Evolutionary conservation across 2,113 vertebrate genomes (phyloP).

Genomic region (Rhadina sibilatrix): DNA sequence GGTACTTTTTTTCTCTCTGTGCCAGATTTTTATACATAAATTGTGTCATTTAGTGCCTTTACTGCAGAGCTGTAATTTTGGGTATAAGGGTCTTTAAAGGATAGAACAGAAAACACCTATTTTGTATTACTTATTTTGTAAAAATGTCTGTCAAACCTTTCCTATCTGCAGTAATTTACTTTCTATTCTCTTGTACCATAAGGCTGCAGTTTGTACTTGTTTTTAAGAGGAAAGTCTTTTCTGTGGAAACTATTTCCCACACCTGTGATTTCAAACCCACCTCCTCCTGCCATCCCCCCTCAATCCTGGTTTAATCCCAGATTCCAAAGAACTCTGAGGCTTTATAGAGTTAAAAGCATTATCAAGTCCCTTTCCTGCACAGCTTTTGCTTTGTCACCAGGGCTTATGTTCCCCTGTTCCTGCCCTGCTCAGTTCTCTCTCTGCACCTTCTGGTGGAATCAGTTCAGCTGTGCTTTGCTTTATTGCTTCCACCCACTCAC

Average conservation of each 20-base stretch:
- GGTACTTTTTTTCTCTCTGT: conserved; percentile 60
- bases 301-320: background rate
- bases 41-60: background rate
- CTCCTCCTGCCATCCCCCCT: background rate
- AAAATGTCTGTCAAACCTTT: background rate
- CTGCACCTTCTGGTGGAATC: conserved; percentile 1
- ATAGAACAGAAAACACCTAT: background rate
- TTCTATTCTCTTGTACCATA: background rate
- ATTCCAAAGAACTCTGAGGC: background rate
- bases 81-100: background rate
- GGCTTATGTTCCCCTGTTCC: background rate
- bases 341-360: background rate
- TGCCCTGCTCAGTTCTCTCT: background rate
- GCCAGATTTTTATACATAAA: background rate
- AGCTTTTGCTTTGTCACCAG: conserved; percentile 12
- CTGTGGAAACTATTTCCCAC: background rate
- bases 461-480: conserved; percentile 33
- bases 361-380: background rate
- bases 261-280: background rate
- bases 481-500: conserved; percentile 44
- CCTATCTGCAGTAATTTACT: background rate
- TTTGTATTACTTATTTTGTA: background rate
- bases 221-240: background rate
- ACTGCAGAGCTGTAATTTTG: background rate
- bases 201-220: background rate